A percentile compares a stretch with the other conserved stretches of the same genome.
phyloP scores from a whole-genome alignment of 1,140 invertebrate species.

The Cheumatopsyche charites region DNA sequence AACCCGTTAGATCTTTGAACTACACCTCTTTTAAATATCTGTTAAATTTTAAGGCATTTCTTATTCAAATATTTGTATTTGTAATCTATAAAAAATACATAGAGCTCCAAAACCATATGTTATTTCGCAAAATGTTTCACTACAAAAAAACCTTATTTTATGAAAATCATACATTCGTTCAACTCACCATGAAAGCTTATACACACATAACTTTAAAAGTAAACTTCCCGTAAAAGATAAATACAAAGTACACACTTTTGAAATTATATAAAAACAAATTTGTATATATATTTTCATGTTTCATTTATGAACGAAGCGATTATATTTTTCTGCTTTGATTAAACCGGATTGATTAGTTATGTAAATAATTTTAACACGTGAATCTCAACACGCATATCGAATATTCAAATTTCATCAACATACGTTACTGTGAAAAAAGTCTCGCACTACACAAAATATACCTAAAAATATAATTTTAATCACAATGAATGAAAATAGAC shows the following conservation, averaged over 20 bases:
- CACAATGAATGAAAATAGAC: background rate
- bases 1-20: too few relatives aligned
- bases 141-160: too few relatives aligned
- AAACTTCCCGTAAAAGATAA: slow-evolving; percentile 12
- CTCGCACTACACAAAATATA: background rate
- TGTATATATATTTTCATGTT: too few relatives aligned
- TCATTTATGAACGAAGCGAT: too few relatives aligned
- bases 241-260: background rate
- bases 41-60: too few relatives aligned
- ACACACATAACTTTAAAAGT: background rate
- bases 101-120: too few relatives aligned
- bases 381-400: background rate
- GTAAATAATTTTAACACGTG: background rate
- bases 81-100: too few relatives aligned
- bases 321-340: background rate
- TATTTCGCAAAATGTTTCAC: too few relatives aligned
- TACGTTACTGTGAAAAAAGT: background rate
- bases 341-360: slow-evolving; percentile 20
- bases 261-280: background rate
- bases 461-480: slow-evolving; percentile 3
- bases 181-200: too few relatives aligned
- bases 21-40: too few relatives aligned
- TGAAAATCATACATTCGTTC: too few relatives aligned
- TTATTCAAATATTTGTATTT: too few relatives aligned
- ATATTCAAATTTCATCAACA: background rate